These are phyloP conservation scores for Trichopoda pennipes DNA, from an alignment of 2,888 invertebrate species.

Conservation along the genomic window DNA sequence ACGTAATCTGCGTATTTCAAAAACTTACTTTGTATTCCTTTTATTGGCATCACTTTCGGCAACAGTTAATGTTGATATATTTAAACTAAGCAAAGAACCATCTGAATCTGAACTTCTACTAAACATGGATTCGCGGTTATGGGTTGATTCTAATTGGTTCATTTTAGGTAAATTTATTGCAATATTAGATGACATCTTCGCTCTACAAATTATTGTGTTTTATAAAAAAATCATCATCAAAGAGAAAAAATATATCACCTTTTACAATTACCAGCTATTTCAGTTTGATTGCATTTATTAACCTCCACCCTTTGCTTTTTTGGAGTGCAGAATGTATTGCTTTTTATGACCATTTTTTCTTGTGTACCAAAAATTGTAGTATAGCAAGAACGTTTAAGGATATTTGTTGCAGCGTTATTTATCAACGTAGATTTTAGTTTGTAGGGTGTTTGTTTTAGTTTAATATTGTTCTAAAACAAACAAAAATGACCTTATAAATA, in stretches of 20 bases:
- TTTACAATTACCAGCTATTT: constrained; percentile 64
- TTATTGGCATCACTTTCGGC: constrained; percentile 67
- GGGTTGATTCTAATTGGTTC: constrained; percentile 41
- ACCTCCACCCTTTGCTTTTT: constrained; percentile 69
- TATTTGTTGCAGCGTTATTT: constrained; percentile 23
- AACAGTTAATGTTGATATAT: constrained; percentile 74
- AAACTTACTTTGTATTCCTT: constrained; percentile 30
- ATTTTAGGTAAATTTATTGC: constrained; percentile 58
- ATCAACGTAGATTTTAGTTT: constrained; percentile 39
- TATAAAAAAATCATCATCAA: neutral
- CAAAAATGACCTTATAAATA: neutral
- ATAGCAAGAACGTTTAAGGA: constrained; percentile 21
- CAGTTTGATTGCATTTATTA: constrained; percentile 72
- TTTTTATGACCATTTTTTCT: constrained; percentile 52
- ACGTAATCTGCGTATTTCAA: neutral
- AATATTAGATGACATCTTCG: constrained; percentile 54
- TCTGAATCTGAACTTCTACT: constrained; percentile 71
- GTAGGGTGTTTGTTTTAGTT: constrained; percentile 58
- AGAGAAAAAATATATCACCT: constrained; percentile 19
- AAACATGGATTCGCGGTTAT: constrained; percentile 67
- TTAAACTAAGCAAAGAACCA: constrained; percentile 71
- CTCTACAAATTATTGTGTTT: constrained; percentile 24
- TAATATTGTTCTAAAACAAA: constrained; percentile 53
- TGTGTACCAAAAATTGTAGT: constrained; percentile 18
- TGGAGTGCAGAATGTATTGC: constrained; percentile 74